Evolutionary conservation across 2,888 invertebrate genomes (phyloP).

Genomic region (Eremobia ochroleuca): DNA sequence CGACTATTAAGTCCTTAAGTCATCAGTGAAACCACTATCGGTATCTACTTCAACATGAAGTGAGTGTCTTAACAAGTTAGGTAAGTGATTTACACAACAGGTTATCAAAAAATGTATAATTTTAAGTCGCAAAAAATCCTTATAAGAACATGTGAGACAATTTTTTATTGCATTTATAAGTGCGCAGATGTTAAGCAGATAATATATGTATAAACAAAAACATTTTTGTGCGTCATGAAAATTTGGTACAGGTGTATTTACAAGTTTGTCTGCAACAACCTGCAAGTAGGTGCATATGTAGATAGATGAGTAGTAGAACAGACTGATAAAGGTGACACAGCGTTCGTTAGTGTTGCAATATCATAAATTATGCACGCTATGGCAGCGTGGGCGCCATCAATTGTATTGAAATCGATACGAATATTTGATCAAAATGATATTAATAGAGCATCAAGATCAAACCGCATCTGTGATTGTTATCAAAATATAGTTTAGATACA

Average conservation of each 20-base stretch:
- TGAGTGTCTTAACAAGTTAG: background rate
- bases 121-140: background rate
- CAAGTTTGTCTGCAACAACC: conserved; percentile 5
- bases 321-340: conserved; percentile 18
- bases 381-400: conserved; percentile 29
- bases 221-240: conserved; percentile 28
- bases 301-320: background rate
- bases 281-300: background rate
- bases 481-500: conserved; percentile 20
- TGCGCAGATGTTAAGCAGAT: conserved; percentile 15
- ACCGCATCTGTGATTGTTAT: conserved; percentile 21
- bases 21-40: conserved; percentile 6
- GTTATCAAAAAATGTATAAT: background rate
- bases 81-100: conserved; percentile 15
- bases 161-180: conserved; percentile 18
- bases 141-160: background rate
- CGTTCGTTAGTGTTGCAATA: conserved; percentile 2
- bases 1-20: conserved; percentile 21
- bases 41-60: background rate
- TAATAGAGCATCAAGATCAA: conserved; percentile 34
- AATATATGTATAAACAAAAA: background rate
- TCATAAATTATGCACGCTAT: conserved; percentile 32
- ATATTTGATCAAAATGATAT: conserved; percentile 43
- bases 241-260: conserved; percentile 54
- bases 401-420: conserved; percentile 31